Evolutionary conservation across 2,113 vertebrate species (phyloP), one percentile per base, ranked within the genome.

Genomic region (Tetrao urogallus): DNA sequence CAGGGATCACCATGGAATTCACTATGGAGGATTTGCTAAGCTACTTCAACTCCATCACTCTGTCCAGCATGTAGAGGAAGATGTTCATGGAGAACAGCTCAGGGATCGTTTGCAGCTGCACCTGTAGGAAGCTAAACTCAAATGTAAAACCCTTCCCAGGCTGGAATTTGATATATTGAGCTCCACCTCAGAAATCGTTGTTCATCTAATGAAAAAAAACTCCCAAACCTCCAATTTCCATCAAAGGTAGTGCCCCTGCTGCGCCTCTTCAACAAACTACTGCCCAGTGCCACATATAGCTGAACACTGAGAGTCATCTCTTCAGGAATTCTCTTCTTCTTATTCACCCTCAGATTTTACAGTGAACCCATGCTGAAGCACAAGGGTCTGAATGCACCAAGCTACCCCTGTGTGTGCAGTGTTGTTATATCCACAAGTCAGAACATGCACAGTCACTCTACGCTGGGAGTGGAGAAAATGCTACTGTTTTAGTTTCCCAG

Each of bases 1-100:
- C 95, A 38, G 96, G 92, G 32, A 94, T 96, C 52, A 67, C 88
- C 19, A 90, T 97, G 93, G 94, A 89, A 15, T 95, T 97, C 89
- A 95, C 66, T 24, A 14, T 36, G 66, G 76, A 94, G 70, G 93
- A 97, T 48, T 67, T 97, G 45, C 91, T 96, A 72, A 86, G 83
- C 73, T 97, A 91, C 78, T 97, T 96, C 86, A 92, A 17, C 61
- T 94, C 92, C 77, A 92, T 92, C 91, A 72, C 91, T 12, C 13
- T 8, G 28, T 63, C 91, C 76, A 56, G 28, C 32, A 6, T 1
- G 36, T 91, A 85, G 57, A 24, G 13, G 25, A n/a, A 58, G 14
- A 18, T 4, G 4, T 18, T 19, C 19, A 3, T 1, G 0, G 0
- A 50, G 50, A 88, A 24, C 43, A 63, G 57, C 52, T 72, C 69